These are phyloP conservation scores for Heterochromis multidens DNA, from an alignment of 2,113 vertebrate genomes.

Conservation along the genomic window DNA sequence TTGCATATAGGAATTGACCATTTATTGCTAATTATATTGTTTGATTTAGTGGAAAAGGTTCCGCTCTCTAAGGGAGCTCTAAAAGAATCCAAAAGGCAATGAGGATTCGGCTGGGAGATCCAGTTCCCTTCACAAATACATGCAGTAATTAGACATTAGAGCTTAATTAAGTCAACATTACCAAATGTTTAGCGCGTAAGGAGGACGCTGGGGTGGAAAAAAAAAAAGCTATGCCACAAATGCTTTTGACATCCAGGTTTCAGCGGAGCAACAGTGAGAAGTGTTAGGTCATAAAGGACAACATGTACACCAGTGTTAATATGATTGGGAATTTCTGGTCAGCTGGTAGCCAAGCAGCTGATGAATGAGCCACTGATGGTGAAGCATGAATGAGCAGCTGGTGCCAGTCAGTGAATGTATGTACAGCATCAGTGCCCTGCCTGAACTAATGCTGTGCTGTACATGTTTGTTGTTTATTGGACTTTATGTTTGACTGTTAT, in stretches of 20 bases:
- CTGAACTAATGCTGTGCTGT: neutral
- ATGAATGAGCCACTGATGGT: slow-evolving; percentile 1
- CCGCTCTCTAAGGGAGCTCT: neutral
- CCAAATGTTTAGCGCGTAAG: neutral
- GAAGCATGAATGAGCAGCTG: slow-evolving; percentile 14
- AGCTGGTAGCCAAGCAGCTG: neutral
- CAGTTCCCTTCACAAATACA: neutral
- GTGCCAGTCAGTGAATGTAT: slow-evolving; percentile 9
- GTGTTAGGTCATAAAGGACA: neutral
- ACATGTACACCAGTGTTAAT: neutral
- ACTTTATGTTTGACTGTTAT: neutral
- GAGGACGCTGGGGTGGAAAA: neutral
- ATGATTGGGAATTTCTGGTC: neutral
- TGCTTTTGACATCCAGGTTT: neutral
- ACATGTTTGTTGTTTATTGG: neutral
- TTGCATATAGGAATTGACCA: neutral
- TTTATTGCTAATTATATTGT: neutral
- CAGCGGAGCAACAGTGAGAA: neutral
- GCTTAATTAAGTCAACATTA: neutral
- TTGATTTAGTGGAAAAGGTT: neutral
- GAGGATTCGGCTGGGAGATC: neutral
- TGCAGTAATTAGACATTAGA: neutral
- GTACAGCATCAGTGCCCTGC: neutral
- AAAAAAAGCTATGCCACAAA: neutral
- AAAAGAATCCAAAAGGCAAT: neutral